These are phyloP conservation scores for Ceratoteleas bidentatus DNA, from an alignment of 1,140 invertebrate genomes.

Conservation along the genomic window DNA sequence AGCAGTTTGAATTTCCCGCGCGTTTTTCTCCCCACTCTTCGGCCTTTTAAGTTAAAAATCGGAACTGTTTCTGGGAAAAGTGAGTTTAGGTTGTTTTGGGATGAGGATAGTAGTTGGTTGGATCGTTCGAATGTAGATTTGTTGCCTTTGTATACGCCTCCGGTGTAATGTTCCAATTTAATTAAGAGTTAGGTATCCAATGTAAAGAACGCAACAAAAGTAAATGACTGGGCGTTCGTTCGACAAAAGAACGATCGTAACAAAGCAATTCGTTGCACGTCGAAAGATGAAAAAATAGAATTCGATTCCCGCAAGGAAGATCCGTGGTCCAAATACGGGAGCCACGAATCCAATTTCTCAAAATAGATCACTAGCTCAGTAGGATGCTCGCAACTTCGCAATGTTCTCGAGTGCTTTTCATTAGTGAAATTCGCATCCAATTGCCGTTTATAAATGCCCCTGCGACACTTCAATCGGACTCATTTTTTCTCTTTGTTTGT, in stretches of 20 bases:
- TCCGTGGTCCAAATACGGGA: conserved; percentile 59
- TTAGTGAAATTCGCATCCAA: conserved; percentile 53
- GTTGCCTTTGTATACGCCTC: too few relatives aligned
- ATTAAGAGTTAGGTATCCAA: too few relatives aligned
- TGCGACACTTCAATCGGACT: conserved; percentile 4
- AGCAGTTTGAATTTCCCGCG: not conserved
- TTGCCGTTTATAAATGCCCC: conserved; percentile 34
- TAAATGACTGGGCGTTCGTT: too few relatives aligned
- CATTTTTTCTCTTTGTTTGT: conserved; percentile 15
- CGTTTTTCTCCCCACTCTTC: not conserved
- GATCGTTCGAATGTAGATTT: too few relatives aligned
- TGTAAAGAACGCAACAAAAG: too few relatives aligned
- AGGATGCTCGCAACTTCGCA: conserved; percentile 51
- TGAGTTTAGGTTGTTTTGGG: not conserved
- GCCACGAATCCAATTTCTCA: conserved; percentile 64
- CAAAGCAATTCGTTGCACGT: too few relatives aligned
- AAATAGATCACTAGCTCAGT: conserved; percentile 66
- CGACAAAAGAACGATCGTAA: too few relatives aligned
- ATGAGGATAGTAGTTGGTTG: too few relatives aligned
- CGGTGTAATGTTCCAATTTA: too few relatives aligned
- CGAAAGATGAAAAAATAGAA: conserved; percentile 13
- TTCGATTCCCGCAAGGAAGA: conserved; percentile 38
- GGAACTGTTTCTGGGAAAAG: not conserved
- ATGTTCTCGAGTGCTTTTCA: conserved; percentile 52
- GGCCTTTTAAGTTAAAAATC: not conserved